Evolutionary conservation across 2,797 vertebrate genomes (phyloP).

Genomic region (Monodelphis domestica): DNA sequence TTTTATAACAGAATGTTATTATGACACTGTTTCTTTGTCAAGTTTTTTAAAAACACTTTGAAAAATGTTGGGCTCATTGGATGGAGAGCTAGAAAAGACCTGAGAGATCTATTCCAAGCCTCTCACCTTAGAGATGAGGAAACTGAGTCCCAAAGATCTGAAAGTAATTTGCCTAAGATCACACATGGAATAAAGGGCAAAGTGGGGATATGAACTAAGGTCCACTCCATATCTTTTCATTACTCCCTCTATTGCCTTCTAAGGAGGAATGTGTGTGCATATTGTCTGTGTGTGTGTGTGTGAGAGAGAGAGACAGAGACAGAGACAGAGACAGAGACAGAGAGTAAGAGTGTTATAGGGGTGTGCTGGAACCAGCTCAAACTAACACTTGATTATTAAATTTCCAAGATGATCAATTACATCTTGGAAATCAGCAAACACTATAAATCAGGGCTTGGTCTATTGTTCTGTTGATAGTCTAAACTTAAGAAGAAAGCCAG

Average conservation of each 20-base stretch:
- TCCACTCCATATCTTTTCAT: neutral
- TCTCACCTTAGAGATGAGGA: neutral
- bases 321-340: too few relatives aligned
- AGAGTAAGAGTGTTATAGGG: neutral
- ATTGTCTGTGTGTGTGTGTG: too few relatives aligned
- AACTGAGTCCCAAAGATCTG: neutral
- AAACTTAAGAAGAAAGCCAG: neutral
- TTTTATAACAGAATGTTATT: constrained; percentile 54
- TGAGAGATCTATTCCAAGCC: neutral
- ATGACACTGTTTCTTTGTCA: neutral
- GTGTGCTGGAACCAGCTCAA: neutral
- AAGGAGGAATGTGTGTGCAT: neutral
- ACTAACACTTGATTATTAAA: neutral
- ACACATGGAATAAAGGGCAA: neutral
- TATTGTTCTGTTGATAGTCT: neutral
- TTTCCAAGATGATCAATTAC: neutral
- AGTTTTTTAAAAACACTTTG: neutral
- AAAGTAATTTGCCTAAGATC: neutral
- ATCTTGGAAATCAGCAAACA: neutral
- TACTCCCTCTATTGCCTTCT: neutral
- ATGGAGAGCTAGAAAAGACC: neutral
- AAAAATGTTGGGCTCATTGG: neutral
- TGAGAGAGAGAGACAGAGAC: too few relatives aligned
- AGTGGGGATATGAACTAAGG: neutral
- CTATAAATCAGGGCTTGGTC: neutral